Base-by-base conservation (phyloP, 2,888 invertebrate species). In the Trilocha varians region DNA sequence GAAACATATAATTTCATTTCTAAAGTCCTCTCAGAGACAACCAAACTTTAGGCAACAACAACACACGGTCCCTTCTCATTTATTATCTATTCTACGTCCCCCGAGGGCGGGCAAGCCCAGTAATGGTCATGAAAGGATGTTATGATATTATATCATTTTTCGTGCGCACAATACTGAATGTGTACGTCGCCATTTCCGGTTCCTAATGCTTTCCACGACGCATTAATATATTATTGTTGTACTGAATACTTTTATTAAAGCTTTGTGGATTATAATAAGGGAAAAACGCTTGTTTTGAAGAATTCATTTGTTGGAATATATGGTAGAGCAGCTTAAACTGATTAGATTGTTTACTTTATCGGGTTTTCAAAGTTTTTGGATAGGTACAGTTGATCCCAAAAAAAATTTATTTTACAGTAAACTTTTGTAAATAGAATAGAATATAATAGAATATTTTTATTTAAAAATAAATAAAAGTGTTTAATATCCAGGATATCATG, bases 141-240 rank as follows among this genome's bases (percentile, higher is more conserved):
- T 79, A 80, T 76, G 73, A 84, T 75, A 78, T 84, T 76, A 80
- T 78, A 78, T 82, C 83, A 85, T 83, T 84, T 83, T 80, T 80
- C 79, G 65, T 67, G 57, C 49, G 58, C 70, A 80, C 80, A 82
- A 83, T 71, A 67, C 64, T 55, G 57, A 56, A 65, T 70, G 70
- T 71, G 71, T 70, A 65, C 69, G 63, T 65, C 57, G 55, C 77
- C 79, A 73, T 77, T 80, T 83, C 83, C 83, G 60, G 60, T 43
- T 63, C 67, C 76, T 84, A 85, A 85, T 84, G 84, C 80, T 68
- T 65, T 60, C 57, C 58, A 57, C 50, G 50, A 52, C 54, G 60
- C 70, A 71, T 72, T 75, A 65, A 68, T 66, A 58, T 69, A 52
- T 62, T 67, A 63, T 60, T 55, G 58, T 53, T 47, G 42, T 48